phyloP scores from a whole-genome alignment of 1,140 invertebrate species.

The Drosophila triauraria region DNA sequence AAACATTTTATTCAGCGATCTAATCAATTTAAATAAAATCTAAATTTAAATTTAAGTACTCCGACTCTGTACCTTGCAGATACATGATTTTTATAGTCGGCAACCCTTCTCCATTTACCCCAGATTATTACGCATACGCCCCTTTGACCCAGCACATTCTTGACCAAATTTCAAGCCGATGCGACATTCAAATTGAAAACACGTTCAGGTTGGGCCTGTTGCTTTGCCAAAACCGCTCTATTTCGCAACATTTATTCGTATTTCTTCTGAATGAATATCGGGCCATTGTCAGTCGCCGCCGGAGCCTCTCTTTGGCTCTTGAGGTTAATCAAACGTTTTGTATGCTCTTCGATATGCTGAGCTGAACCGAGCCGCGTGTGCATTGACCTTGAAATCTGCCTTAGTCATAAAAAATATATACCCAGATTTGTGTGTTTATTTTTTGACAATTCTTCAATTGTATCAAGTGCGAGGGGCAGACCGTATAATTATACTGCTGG shows the following conservation, averaged over 20 bases:
- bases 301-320: slow-evolving; percentile 61
- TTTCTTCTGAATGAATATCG: slow-evolving; percentile 63
- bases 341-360: slow-evolving; percentile 62
- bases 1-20: background rate
- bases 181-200: slow-evolving; percentile 53
- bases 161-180: slow-evolving; percentile 12
- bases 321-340: slow-evolving; percentile 79
- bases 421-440: slow-evolving; percentile 34
- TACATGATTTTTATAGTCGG: background rate
- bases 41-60: too few species aligned
- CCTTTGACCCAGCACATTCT: slow-evolving; percentile 67
- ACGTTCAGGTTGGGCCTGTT: slow-evolving; percentile 58
- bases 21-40: background rate
- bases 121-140: slow-evolving; percentile 53
- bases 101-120: background rate
- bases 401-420: slow-evolving; percentile 47
- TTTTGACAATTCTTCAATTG: slow-evolving; percentile 79
- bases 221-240: slow-evolving; percentile 68
- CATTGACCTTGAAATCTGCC: slow-evolving; percentile 66
- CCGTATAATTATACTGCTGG: slow-evolving; percentile 70
- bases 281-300: slow-evolving; percentile 65
- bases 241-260: slow-evolving; percentile 75
- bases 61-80: background rate
- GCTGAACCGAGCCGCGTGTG: slow-evolving; percentile 40
- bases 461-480: slow-evolving; percentile 47